phyloP scores from a whole-genome alignment of 2,888 invertebrate species.

The Therioaphis trifolii region DNA sequence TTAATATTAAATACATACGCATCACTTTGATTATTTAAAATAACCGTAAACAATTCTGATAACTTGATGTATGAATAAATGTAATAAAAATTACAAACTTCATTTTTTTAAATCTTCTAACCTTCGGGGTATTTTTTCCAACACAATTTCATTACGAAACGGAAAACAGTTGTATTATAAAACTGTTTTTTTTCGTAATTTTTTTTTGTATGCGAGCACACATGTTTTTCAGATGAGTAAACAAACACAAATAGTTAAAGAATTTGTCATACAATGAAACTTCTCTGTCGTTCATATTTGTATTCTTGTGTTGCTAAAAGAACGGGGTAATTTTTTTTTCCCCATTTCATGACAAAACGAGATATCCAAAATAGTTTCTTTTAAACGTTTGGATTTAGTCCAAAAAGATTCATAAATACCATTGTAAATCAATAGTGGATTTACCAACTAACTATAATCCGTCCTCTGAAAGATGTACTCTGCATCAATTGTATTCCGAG shows the following conservation, averaged over 20 bases:
- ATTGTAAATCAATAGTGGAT: slow-evolving; percentile 11
- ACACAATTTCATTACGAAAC: no score
- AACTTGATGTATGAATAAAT: no score
- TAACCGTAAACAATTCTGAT: no score
- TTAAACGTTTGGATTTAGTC: neutral
- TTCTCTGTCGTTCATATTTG: neutral
- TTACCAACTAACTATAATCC: neutral
- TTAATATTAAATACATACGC: no score
- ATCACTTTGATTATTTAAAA: no score
- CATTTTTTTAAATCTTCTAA: no score
- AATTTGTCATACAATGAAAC: slow-evolving; percentile 20
- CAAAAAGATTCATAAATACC: slow-evolving; percentile 8
- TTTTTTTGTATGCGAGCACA: neutral
- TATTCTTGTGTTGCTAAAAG: neutral
- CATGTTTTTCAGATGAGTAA: neutral
- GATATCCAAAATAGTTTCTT: slow-evolving; percentile 8
- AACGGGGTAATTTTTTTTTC: neutral
- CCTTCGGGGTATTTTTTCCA: no score
- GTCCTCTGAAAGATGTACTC: slow-evolving; percentile 3
- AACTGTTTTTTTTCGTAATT: neutral
- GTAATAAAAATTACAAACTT: no score
- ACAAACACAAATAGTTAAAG: neutral
- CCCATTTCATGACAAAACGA: neutral
- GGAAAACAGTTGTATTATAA: neutral
- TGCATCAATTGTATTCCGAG: neutral